Percentiles rank a stretch among this genome's conserved stretches.
Evolutionary conservation across 2,113 vertebrate species (phyloP).

Genomic region (Zosterops lateralis): DNA sequence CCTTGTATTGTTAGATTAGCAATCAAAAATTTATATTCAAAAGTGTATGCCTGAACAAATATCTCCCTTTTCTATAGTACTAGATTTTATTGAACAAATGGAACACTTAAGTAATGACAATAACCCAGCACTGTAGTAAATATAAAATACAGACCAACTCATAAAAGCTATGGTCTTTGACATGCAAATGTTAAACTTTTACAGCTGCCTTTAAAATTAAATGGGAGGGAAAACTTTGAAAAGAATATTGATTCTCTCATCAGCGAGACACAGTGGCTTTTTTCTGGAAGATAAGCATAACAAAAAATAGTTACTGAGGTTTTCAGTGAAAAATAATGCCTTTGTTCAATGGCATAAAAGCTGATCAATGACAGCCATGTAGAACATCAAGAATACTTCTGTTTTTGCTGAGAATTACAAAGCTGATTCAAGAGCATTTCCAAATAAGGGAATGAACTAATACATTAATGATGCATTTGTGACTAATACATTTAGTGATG

Average conservation of each 20-base stretch:
- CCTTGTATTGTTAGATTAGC: background rate
- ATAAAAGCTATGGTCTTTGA: background rate
- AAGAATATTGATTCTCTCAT: background rate
- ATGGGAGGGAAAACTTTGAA: background rate
- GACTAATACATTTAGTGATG: background rate
- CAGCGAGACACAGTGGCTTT: background rate
- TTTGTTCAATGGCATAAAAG: background rate
- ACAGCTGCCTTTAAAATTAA: background rate
- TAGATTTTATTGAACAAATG: background rate
- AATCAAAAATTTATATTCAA: background rate
- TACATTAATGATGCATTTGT: background rate
- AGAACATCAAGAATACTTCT: background rate
- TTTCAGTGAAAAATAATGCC: background rate
- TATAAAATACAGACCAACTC: background rate
- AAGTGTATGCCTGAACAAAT: background rate
- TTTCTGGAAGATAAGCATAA: background rate
- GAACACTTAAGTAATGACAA: background rate
- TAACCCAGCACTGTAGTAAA: background rate
- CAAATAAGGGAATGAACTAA: background rate
- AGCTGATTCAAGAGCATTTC: background rate
- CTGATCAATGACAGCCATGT: background rate
- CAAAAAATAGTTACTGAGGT: background rate
- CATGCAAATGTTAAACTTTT: background rate
- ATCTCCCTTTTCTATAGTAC: conserved; percentile 26
- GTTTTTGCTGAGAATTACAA: background rate